phyloP scores from a whole-genome alignment of 2,797 vertebrate species.

The Channa striata region DNA sequence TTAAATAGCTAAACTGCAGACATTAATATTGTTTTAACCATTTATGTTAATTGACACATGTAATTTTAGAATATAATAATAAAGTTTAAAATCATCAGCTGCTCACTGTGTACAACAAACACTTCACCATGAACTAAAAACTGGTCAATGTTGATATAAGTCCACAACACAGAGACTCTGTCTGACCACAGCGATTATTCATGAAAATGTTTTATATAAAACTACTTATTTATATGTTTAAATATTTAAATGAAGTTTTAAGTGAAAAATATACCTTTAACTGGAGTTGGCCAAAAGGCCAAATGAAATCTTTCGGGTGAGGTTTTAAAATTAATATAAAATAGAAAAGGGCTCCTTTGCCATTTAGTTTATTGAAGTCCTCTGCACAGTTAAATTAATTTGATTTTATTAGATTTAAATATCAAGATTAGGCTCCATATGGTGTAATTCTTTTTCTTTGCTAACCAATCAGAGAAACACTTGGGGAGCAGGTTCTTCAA shows the following conservation, averaged over 20 bases:
- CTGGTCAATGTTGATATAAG: not conserved
- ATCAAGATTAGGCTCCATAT: constrained; percentile 18
- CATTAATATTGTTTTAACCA: not conserved
- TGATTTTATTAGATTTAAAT: constrained; percentile 9
- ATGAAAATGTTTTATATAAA: not conserved
- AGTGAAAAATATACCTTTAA: not conserved
- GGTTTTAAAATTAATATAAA: not conserved
- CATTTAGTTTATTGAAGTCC: constrained; percentile 10
- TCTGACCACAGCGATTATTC: constrained; percentile 1
- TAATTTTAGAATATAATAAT: too few species aligned
- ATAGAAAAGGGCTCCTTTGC: not conserved
- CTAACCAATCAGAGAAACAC: constrained; percentile 43
- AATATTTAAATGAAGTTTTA: not conserved
- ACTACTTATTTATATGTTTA: not conserved
- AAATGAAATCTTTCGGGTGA: not conserved
- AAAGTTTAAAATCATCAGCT: too few species aligned
- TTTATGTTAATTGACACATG: too few species aligned
- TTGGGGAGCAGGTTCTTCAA: constrained; percentile 35
- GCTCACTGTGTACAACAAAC: not conserved
- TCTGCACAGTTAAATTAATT: constrained; percentile 21
- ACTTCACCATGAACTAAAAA: too few species aligned
- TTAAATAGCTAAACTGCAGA: constrained; percentile 21
- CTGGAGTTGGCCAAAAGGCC: not conserved
- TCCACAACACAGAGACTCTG: not conserved
- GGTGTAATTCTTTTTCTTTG: constrained; percentile 18